Base-by-base conservation (phyloP, 1,140 invertebrate genomes). In the Temnothorax nylanderi region DNA sequence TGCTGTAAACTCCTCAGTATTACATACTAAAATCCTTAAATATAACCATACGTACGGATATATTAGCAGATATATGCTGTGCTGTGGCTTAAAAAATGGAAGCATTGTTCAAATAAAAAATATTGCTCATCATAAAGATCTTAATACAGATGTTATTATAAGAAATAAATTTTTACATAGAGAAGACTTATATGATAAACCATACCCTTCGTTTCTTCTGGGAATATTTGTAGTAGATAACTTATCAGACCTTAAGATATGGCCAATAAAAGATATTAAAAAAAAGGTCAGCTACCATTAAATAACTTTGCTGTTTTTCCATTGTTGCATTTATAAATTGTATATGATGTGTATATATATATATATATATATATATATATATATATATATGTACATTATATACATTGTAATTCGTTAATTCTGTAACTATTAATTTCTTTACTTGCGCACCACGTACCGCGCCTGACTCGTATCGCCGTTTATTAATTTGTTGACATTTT, bases 1-100 rank as follows among this genome's bases (percentile, higher is more conserved):
- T 72, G 69, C 16, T 72, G 69, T 32, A 72, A 72, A n/a, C n/a
- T 18, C 47, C 69, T 1, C 69, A 72, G 18, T 72, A 72, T 51
- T 11, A 72, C 2, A 72, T 72, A 72, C 18, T 72, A 32, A 69
- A 11, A 72, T 34, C 26, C 3, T 51, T 3, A 51, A 72, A 72
- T 72, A 7, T 26, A 51, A 51, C 47, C 7, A 34, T 72, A 34
- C 44, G 47, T 4, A 71, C 8, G 2, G 69, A 72, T 51, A 51
- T 6, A 51, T 51, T 51, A 18, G 69, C 47, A 72, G 47, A 72
- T 72, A 72, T n/a, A 51, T 51, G n/a, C n/a, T n/a, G n/a, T 72
- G 69, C 8, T 72, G 69, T 51, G 47, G 13, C 18, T 71, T 72
- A 34, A 34, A 2, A 3, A 26, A 72, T 72, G 69, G 26, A 51